phyloP scores from a whole-genome alignment of 2,797 vertebrate species.

The Lindbergichthys nudifrons region DNA sequence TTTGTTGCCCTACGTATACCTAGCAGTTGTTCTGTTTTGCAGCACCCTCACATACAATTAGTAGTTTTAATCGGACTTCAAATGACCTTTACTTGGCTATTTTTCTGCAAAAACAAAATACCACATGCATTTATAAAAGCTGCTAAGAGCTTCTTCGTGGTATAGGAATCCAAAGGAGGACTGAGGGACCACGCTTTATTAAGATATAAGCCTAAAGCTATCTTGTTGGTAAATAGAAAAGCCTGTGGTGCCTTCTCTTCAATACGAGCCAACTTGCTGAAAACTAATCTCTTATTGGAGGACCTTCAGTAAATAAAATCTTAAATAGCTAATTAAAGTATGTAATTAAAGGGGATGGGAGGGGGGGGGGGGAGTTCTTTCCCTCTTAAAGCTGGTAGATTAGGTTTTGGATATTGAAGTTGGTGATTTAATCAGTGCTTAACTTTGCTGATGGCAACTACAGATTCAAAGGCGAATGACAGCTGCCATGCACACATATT shows the following conservation, averaged over 20 bases:
- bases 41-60: not conserved
- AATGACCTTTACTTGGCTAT: constrained; percentile 30
- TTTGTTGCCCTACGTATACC: not conserved
- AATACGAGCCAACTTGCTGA: constrained; percentile 72
- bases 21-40: not conserved
- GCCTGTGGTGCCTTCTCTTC: constrained; percentile 51
- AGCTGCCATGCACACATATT: constrained; percentile 45
- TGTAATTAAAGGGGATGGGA: constrained; percentile 58
- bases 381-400: constrained; percentile 62
- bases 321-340: constrained; percentile 81
- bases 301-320: constrained; percentile 81
- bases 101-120: constrained; percentile 34
- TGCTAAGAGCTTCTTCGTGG: constrained; percentile 23
- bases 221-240: constrained; percentile 73
- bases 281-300: constrained; percentile 73
- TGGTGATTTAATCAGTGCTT: constrained; percentile 75
- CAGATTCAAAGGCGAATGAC: constrained; percentile 64
- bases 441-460: constrained; percentile 61
- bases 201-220: constrained; percentile 38
- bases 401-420: constrained; percentile 70
- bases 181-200: constrained; percentile 29
- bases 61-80: constrained; percentile 9
- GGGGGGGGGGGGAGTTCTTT: constrained; percentile 46
- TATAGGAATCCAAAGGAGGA: constrained; percentile 24
- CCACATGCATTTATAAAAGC: constrained; percentile 34